These are phyloP conservation scores for Crepidodera aurea DNA, from an alignment of 2,888 invertebrate genomes.

Conservation along the genomic window DNA sequence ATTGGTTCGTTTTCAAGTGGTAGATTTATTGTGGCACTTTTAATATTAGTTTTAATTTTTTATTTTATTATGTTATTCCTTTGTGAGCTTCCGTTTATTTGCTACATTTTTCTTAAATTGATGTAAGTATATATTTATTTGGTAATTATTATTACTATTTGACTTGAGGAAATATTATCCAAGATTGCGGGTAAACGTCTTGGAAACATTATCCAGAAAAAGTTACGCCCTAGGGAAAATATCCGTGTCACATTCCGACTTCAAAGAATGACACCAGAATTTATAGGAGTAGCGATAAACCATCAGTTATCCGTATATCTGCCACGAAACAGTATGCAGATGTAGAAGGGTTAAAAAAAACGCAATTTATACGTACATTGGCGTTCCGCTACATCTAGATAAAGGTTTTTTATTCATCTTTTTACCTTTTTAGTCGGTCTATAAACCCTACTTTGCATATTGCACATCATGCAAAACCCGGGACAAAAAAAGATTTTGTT, in stretches of 20 bases:
- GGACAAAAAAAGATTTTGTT: conserved; percentile 22
- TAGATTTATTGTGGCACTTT: no score
- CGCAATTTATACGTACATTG: conserved; percentile 21
- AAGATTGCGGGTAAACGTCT: no score
- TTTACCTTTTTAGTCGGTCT: conserved; percentile 17
- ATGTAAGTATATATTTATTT: no score
- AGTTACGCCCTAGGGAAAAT: neutral
- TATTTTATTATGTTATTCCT: no score
- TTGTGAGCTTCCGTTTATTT: no score
- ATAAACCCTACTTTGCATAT: conserved; percentile 26
- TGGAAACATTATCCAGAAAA: neutral
- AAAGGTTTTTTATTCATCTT: conserved; percentile 19
- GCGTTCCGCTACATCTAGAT: conserved; percentile 25
- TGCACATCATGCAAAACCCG: conserved; percentile 26
- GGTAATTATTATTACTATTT: no score
- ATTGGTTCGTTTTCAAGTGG: no score
- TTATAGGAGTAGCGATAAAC: no score
- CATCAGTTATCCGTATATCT: conserved; percentile 28
- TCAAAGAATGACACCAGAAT: conserved; percentile 27
- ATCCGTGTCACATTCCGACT: conserved; percentile 23
- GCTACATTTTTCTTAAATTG: no score
- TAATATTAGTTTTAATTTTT: no score
- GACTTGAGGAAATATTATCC: no score
- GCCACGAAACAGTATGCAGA: conserved; percentile 25
- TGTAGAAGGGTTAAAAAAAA: conserved; percentile 23